Percentiles rank a stretch among this genome's conserved stretches.
These are phyloP conservation scores for Dryoscopus gambensis DNA, from an alignment of 2,113 vertebrate genomes.

Conservation along the genomic window DNA sequence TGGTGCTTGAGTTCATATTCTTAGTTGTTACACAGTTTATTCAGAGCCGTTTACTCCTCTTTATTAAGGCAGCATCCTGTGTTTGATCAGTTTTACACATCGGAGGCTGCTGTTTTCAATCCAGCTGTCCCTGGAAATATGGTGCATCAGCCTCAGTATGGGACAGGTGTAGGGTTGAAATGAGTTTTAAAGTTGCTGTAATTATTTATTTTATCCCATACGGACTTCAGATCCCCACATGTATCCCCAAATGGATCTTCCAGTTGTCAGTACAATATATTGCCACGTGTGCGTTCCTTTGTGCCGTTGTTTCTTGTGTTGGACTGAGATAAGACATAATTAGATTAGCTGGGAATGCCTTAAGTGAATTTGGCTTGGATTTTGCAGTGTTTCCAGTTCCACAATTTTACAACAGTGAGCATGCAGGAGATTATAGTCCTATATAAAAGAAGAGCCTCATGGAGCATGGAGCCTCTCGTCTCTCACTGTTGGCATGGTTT, in stretches of 20 bases:
- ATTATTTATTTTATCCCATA: neutral
- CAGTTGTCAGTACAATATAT: neutral
- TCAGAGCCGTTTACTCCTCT: neutral
- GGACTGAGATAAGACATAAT: slow-evolving; percentile 13
- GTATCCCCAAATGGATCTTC: neutral
- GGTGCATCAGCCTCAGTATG: neutral
- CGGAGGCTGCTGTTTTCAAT: neutral
- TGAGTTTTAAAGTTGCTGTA: neutral
- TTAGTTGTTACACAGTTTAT: neutral
- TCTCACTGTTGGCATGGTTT: neutral
- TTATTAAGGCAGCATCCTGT: neutral
- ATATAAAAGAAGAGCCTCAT: neutral
- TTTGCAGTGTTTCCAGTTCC: neutral
- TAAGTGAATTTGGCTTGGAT: neutral
- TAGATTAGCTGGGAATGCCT: slow-evolving; percentile 1
- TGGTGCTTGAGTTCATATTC: neutral
- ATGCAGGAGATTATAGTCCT: neutral
- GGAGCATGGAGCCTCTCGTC: neutral
- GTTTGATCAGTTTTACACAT: neutral
- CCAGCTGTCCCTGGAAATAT: neutral
- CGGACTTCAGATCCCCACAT: neutral
- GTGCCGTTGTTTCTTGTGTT: slow-evolving; percentile 20
- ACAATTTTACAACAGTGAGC: neutral
- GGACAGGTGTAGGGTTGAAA: neutral
- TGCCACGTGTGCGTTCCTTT: accelerated